phyloP scores from a whole-genome alignment of 2,113 vertebrate genomes.

The Amazona guildingii region DNA sequence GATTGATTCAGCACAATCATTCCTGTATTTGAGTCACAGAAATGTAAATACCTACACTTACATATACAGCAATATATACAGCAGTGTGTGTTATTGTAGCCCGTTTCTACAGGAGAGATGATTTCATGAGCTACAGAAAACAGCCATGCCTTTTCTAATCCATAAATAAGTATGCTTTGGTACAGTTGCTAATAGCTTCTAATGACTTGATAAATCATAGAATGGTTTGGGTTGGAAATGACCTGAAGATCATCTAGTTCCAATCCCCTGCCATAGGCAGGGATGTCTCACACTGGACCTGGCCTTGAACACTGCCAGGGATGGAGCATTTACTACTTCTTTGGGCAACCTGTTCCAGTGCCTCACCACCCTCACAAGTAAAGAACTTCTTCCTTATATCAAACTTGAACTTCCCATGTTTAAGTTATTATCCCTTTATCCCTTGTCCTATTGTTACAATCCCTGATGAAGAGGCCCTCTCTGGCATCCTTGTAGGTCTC shows the following conservation, averaged over 20 bases:
- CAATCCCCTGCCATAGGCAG: neutral
- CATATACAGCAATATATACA: neutral
- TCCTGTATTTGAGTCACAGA: neutral
- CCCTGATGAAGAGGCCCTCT: neutral
- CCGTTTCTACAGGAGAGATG: neutral
- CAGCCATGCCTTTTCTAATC: neutral
- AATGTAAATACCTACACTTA: neutral
- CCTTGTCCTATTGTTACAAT: neutral
- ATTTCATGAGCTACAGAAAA: neutral
- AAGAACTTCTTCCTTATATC: neutral
- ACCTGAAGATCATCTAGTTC: neutral
- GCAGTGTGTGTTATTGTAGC: neutral
- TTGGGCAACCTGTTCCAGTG: neutral
- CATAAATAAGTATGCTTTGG: neutral
- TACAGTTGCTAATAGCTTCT: neutral
- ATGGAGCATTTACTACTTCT: neutral
- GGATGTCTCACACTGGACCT: neutral
- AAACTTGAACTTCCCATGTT: neutral
- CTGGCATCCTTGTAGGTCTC: neutral
- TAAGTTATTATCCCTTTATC: neutral
- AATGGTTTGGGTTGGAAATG: neutral
- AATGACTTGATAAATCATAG: neutral
- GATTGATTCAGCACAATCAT: neutral
- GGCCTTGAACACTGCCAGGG: neutral
- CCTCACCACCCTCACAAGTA: neutral